Evolutionary conservation across 2,888 invertebrate genomes (phyloP), one percentile per base, ranked within the genome.

Genomic region (Eupithecia insigniata): DNA sequence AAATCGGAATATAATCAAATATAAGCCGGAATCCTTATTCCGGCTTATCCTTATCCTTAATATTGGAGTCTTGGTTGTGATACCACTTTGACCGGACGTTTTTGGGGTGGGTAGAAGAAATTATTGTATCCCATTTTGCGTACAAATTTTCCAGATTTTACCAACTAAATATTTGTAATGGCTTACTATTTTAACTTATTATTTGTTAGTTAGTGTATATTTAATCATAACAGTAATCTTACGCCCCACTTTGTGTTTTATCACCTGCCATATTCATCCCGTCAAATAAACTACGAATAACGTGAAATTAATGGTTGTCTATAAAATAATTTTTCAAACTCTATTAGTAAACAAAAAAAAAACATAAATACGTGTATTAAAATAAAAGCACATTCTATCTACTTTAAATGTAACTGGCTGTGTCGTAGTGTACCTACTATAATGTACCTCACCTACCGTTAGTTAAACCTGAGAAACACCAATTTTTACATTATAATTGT

Each of bases 351-450:
- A 62, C 30, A 61, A 34, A 62, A 70, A 75, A 58, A 22, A 68
- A 43, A 67, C 66, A 74, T 72, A 76, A 69, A 69, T 8, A n/a
- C n/a, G n/a, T n/a, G n/a, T n/a, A n/a, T 18, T 74, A 66, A 67
- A 65, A 61, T 61, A 8, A 10, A 18, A 51, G 51, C 72, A 68
- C 60, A 36, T 51, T 68, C 39, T 55, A 73, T 68, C 51, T 69
- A 71, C 12, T 28, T 66, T 32, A 75, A 74, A 70, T 61, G 70
- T 78, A 73, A 64, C 70, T 77, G 73, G 74, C 71, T 79, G 71
- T 75, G 70, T 76, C 70, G 68, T 77, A 32, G 66, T 75, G 72
- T 26, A 67, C 61, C 28, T 61, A 61, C 66, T 30, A 16, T 66
- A 36, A 61, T 66, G 60, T 67, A 67, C 28, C 69, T 46, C 32